These are phyloP conservation scores for Aptenodytes patagonicus DNA, from an alignment of 2,113 vertebrate genomes.

Conservation along the genomic window DNA sequence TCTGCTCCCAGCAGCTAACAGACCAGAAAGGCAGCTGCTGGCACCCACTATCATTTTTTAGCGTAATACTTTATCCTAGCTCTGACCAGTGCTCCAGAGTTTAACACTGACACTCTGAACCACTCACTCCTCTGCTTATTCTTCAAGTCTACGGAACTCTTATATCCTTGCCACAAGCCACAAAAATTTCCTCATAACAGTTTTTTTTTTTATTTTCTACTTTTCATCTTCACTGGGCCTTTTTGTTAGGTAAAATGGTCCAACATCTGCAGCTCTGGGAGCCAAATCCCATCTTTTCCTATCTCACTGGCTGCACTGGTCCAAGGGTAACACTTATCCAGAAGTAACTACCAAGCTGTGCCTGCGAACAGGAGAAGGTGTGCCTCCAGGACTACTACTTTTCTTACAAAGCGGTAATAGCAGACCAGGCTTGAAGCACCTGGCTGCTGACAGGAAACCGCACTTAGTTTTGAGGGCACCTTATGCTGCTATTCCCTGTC, in stretches of 20 bases:
- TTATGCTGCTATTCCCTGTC: neutral
- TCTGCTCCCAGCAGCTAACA: neutral
- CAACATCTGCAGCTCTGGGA: neutral
- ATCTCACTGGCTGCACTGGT: neutral
- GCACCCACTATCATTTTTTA: neutral
- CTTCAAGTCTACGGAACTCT: neutral
- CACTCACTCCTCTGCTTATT: neutral
- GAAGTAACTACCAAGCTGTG: neutral
- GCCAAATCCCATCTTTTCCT: neutral
- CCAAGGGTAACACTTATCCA: too few relatives aligned
- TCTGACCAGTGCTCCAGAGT: neutral
- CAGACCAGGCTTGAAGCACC: neutral
- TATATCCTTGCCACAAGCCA: neutral
- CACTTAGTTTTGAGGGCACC: neutral
- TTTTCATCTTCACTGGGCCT: neutral
- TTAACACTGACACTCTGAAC: neutral
- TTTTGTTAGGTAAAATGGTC: neutral
- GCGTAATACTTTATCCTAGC: neutral
- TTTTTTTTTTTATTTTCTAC: neutral
- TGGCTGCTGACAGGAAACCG: neutral
- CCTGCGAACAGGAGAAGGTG: neutral
- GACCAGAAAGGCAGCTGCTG: neutral
- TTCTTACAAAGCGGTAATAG: neutral
- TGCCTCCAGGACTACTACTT: neutral
- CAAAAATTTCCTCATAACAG: neutral